Percentiles rank a stretch among this genome's conserved stretches.
phyloP scores from a whole-genome alignment of 2,888 invertebrate genomes.

The Strigamia crassipes region DNA sequence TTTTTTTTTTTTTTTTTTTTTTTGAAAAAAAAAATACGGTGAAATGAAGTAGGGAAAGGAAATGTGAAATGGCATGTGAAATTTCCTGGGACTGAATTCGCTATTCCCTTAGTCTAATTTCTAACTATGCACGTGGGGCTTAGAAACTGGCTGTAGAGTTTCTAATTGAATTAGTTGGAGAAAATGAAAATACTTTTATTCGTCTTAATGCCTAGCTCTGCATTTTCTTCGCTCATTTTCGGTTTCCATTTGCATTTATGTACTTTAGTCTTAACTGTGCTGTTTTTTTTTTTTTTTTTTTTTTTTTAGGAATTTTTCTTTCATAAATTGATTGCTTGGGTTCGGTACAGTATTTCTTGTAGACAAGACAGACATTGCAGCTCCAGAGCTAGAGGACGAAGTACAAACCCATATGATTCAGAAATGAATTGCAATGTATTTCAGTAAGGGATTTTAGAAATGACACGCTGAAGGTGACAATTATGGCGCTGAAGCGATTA shows the following conservation, averaged over 20 bases:
- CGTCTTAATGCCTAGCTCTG: slow-evolving; percentile 12
- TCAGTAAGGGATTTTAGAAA: too few species aligned
- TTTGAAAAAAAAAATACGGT: not conserved
- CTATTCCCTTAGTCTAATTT: not conserved
- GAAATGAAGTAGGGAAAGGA: not conserved
- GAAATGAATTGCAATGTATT: too few species aligned
- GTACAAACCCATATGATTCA: too few species aligned
- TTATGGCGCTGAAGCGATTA: too few species aligned
- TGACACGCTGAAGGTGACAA: too few species aligned
- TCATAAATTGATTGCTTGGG: too few species aligned
- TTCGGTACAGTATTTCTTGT: too few species aligned
- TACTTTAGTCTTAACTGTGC: not conserved
- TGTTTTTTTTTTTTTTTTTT: not conserved
- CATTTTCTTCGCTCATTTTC: slow-evolving; percentile 6
- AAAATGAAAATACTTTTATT: slow-evolving; percentile 33
- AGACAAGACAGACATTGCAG: not conserved
- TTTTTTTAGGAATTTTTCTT: not conserved
- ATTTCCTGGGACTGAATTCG: not conserved
- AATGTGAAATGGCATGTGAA: slow-evolving; percentile 8
- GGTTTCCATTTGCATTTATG: slow-evolving; percentile 31
- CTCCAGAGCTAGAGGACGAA: too few species aligned
- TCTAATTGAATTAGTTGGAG: slow-evolving; percentile 25
- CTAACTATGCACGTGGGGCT: not conserved
- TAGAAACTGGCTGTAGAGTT: slow-evolving; percentile 22
- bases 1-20: not conserved